Evolutionary conservation across 2,888 invertebrate genomes (phyloP).

Genomic region (Malacosoma neustria): DNA sequence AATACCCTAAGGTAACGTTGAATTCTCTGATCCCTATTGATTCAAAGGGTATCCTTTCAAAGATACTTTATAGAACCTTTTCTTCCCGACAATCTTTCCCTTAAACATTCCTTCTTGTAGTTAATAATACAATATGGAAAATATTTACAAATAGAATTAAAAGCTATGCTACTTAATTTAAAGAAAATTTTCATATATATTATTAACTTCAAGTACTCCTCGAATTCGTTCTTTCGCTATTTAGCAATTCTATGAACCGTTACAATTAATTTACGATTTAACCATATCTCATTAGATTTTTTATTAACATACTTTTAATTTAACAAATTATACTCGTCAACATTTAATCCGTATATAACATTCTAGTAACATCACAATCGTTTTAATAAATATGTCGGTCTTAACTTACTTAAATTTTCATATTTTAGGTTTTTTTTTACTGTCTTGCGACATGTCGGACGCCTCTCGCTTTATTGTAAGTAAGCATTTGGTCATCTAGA

Average conservation of each 20-base stretch:
- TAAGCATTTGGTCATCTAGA: too few relatives aligned
- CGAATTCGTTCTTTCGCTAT: too few relatives aligned
- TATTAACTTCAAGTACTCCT: too few relatives aligned
- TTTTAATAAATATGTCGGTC: slow-evolving; percentile 52
- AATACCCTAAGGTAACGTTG: slow-evolving; percentile 29
- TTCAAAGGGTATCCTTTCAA: slow-evolving; percentile 31
- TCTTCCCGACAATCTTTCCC: not conserved
- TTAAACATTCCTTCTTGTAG: not conserved
- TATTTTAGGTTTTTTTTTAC: slow-evolving; percentile 35
- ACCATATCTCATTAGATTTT: not conserved
- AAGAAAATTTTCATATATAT: too few relatives aligned
- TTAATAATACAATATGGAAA: not conserved
- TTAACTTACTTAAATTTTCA: slow-evolving; percentile 43
- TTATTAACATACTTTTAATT: slow-evolving; percentile 45
- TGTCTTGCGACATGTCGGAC: slow-evolving; percentile 40
- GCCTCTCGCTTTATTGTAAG: too few relatives aligned
- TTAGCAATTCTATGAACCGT: not conserved
- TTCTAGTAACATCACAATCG: slow-evolving; percentile 68
- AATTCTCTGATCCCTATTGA: slow-evolving; percentile 49
- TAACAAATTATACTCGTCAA: slow-evolving; percentile 60
- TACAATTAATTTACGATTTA: not conserved
- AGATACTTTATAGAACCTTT: not conserved
- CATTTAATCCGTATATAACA: slow-evolving; percentile 52
- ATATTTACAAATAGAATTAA: not conserved
- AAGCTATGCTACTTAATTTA: too few relatives aligned